Conservation (phyloP, 1,140 invertebrate species). For the Myzus persicae region DNA sequence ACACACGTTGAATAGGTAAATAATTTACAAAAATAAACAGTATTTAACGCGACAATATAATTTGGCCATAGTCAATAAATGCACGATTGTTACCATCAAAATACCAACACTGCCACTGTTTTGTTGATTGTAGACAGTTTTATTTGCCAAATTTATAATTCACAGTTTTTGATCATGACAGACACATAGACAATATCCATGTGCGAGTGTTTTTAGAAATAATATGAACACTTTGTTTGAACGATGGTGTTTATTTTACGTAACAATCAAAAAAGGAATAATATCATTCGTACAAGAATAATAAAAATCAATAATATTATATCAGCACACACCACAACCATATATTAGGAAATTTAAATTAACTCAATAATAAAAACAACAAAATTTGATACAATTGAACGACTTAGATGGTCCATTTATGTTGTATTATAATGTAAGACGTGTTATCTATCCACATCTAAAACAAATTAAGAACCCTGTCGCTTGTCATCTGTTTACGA, state of each 20-base stretch:
- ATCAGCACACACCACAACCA: neutral
- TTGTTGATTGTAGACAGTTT: conserved; percentile 33
- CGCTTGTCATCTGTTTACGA: too few species aligned
- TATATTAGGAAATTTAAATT: neutral
- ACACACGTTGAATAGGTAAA: conserved; percentile 21
- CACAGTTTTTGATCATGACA: neutral
- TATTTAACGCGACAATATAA: neutral
- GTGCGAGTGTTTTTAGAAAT: neutral
- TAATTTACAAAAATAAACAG: neutral
- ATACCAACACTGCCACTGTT: neutral
- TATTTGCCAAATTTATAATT: neutral
- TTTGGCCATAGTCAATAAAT: neutral
- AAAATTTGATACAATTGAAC: neutral
- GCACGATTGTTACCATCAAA: neutral
- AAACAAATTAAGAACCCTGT: neutral
- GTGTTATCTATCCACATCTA: neutral
- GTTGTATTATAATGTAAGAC: neutral
- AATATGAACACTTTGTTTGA: neutral
- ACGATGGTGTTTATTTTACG: neutral
- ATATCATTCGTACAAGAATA: neutral
- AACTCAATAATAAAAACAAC: neutral
- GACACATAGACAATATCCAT: neutral
- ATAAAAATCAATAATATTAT: neutral
- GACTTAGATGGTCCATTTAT: neutral
- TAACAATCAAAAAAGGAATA: neutral